Evolutionary conservation across 2,113 vertebrate species (phyloP).

Genomic region (Paracanthobrama guichenoti): DNA sequence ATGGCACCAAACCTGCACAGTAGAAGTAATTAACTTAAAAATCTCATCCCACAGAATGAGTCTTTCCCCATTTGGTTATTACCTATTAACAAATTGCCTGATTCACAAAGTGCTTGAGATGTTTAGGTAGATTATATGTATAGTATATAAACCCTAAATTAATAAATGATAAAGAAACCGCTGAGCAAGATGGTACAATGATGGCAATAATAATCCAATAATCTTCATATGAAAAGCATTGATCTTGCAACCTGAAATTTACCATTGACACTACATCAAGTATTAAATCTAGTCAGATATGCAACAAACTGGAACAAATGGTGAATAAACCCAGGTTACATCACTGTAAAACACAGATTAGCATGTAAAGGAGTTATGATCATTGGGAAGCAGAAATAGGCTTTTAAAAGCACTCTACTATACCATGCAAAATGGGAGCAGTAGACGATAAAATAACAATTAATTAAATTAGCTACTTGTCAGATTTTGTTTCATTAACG

Average conservation of each 20-base stretch:
- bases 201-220: neutral
- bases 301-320: neutral
- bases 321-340: neutral
- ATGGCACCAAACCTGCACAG: neutral
- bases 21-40: neutral
- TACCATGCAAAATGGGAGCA: neutral
- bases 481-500: no score
- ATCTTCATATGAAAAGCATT: conserved; percentile 2
- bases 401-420: neutral
- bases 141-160: neutral
- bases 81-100: neutral
- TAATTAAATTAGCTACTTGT: no score
- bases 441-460: neutral
- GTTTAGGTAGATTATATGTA: neutral
- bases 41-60: neutral
- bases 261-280: neutral
- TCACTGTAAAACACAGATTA: neutral
- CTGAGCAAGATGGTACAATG: neutral
- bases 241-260: neutral
- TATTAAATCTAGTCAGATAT: neutral
- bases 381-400: neutral
- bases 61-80: neutral
- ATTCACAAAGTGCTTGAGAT: neutral
- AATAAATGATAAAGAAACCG: neutral
- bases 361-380: neutral